Base-by-base conservation (phyloP, 2,797 vertebrate genomes). In the Anomalospiza imberbis region DNA sequence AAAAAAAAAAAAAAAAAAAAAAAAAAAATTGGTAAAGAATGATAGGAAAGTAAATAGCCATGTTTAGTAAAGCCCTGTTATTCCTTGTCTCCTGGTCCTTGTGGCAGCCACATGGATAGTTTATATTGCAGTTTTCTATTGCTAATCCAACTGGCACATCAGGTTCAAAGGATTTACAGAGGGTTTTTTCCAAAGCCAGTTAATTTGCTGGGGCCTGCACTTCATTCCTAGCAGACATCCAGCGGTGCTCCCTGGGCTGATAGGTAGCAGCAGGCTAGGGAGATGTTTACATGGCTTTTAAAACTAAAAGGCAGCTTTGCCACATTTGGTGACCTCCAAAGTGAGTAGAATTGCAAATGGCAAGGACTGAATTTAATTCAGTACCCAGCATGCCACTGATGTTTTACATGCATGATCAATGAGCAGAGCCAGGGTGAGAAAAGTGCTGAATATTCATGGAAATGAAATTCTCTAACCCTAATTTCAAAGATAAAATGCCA, bases 361-460 rank as follows among this genome's bases (percentile, higher is more conserved):
- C 84, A 93, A 95, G 92, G 91, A 58, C 63, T 63, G 89, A 91
- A 89, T 94, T 93, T 89, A 93, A 96, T 94, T 93, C 92, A 83
- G 82, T 54, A 93, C 85, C 93, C 92, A 90, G 85, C 70, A 91
- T 65, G 91, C 79, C 79, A 65, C 91, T 95, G 79, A 91, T 80
- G 74, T 90, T 93, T 89, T 73, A 95, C 88, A 84, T 78, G 79
- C 92, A 80, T 96, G 97, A 97, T 96, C 96, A 91, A 93, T 93
- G 89, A 96, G 95, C 60, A 80, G 85, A 89, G 76, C 79, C 5
- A 5, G 71, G 92, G 95, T 72, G 91, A 74, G 71, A 91, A 84
- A 95, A 94, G 82, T 73, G 93, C 84, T 95, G 94, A 96, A 95
- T 96, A 96, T 95, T 95, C 93, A 97, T 87, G 81, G 85, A 40